Percentiles rank a stretch among this genome's conserved stretches.
These are phyloP conservation scores for Teleiodes luculella DNA, from an alignment of 2,888 invertebrate genomes.

Conservation along the genomic window DNA sequence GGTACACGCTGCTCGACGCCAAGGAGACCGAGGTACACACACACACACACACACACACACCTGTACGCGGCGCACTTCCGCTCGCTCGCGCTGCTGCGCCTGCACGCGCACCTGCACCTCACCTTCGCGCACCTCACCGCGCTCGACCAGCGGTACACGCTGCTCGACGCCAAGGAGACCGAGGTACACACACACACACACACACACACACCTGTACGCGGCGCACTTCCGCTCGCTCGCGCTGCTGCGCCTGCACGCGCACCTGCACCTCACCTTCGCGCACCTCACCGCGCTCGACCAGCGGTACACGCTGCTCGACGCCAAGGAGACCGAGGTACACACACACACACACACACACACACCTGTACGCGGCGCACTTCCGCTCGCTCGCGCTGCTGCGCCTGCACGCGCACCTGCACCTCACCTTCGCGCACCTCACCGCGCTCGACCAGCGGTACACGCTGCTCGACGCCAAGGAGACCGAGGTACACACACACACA, in stretches of 20 bases:
- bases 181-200: conserved; percentile 66
- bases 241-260: conserved; percentile 95
- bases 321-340: conserved; percentile 91
- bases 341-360: conserved; percentile 77
- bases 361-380: conserved; percentile 98
- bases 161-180: conserved; percentile 97
- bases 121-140: too few species aligned
- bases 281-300: conserved; percentile 92
- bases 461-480: conserved; percentile 96
- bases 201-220: conserved; percentile 67
- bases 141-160: conserved; percentile 89
- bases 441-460: conserved; percentile 90
- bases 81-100: too few species aligned
- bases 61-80: too few species aligned
- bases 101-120: too few species aligned
- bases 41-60: not conserved
- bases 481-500: conserved; percentile 75
- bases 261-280: conserved; percentile 98
- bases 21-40: conserved; percentile 89
- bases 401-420: conserved; percentile 97
- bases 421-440: conserved; percentile 97
- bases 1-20: conserved; percentile 94
- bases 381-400: conserved; percentile 95
- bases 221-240: conserved; percentile 98
- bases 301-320: conserved; percentile 94